Base-by-base conservation (phyloP, 2,888 invertebrate species). In the Aspidiotus destructor region DNA sequence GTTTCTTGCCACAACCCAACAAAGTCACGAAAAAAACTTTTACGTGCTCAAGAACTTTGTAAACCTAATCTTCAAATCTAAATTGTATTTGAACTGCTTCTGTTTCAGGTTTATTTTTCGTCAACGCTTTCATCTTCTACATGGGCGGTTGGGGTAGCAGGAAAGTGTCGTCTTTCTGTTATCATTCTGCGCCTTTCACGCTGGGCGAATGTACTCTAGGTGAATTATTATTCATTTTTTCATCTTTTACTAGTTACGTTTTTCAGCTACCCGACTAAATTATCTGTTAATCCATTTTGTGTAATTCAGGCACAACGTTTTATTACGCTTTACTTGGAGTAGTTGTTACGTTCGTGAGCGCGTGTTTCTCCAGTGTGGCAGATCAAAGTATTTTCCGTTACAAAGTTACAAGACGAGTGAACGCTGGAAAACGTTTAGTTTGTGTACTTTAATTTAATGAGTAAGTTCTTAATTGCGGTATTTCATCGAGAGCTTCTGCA, bases 111-210 rank as follows among this genome's bases (percentile, higher is more conserved):
- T 58, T 67, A 40, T 60, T 67, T 16, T 67, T 57, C 57, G 15
- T 60, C 15, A 67, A 67, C 52, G 67, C 67, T n/a, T 67, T 67
- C 60, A 67, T 67, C 9, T 67, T 67, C 16, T 67, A 60, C 52
- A 67, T 67, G 67, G 67, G 67, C 28, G 67, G 67, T 16, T 67
- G 67, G 67, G 67, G 67, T 7, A 57, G 60, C 16, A 42, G n/a
- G 17, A 44, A 44, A 52, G 67, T 67, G 5, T n/a, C 44, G n/a
- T 42, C 17, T 15, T 28, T 67, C 40, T 67, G 67, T 44, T 58
- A 60, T 15, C 8, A 13, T 13, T 52, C 58, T 60, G 57, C 67
- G 11, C 67, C 67, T 11, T 67, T 67, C 15, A 60, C 67, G 11
- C 40, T 67, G 10, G 67, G 67, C 42, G 58, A 58, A 2, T 67